Percentiles rank a stretch among this genome's conserved stretches.
Evolutionary conservation across 2,888 invertebrate genomes (phyloP).

Genomic region (Ophion slaviceki): DNA sequence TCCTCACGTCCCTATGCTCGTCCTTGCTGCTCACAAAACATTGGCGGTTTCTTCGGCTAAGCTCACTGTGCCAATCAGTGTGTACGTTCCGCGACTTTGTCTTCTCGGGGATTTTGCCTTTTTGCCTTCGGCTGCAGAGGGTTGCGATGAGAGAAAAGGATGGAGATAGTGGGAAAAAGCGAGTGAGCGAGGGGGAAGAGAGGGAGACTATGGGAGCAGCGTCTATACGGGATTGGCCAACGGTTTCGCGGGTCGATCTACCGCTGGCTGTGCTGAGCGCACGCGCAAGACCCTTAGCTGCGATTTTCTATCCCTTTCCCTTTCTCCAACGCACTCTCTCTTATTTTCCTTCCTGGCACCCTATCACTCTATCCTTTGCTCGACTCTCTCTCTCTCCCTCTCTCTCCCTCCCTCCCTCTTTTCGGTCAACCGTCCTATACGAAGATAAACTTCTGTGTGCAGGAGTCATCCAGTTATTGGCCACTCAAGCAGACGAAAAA

Average conservation of each 20-base stretch:
- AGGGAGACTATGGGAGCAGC: slow-evolving; percentile 9
- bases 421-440: not conserved
- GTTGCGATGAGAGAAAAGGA: slow-evolving; percentile 16
- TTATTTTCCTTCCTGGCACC: not conserved
- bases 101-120: slow-evolving; percentile 15
- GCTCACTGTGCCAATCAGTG: slow-evolving; percentile 32
- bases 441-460: not conserved
- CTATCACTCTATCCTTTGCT: too few relatives aligned
- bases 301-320: not conserved
- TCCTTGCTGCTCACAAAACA: slow-evolving; percentile 4
- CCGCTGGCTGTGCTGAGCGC: slow-evolving; percentile 73
- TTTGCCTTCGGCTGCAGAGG: slow-evolving; percentile 19
- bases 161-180: not conserved
- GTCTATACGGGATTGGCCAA: slow-evolving; percentile 71
- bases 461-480: not conserved
- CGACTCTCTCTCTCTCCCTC: too few relatives aligned
- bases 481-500: not conserved
- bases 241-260: slow-evolving; percentile 81
- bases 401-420: too few relatives aligned
- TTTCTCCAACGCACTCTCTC: slow-evolving; percentile 4
- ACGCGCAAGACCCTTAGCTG: slow-evolving; percentile 67
- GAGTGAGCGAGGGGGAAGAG: slow-evolving; percentile 19
- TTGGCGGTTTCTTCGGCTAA: slow-evolving; percentile 7
- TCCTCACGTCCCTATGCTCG: not conserved
- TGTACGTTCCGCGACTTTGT: slow-evolving; percentile 2